phyloP scores from a whole-genome alignment of 2,797 vertebrate genomes.

The Myotis myotis region DNA sequence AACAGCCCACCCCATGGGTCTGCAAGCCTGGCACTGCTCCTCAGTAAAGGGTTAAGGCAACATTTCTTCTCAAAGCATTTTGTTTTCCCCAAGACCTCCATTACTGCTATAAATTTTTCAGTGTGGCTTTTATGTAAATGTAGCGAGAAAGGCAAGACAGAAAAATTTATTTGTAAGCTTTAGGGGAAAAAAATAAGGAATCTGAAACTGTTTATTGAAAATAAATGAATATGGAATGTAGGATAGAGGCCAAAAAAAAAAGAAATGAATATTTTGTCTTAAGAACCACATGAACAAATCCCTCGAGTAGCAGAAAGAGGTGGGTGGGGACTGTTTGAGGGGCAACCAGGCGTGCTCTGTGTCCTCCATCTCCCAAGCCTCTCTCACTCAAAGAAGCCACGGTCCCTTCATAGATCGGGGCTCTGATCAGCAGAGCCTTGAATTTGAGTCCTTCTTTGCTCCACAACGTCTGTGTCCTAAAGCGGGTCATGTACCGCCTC shows the following conservation, averaged over 20 bases:
- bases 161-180: conserved; percentile 75
- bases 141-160: conserved; percentile 70
- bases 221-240: conserved; percentile 71
- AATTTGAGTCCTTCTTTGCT: neutral
- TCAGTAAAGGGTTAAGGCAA: conserved; percentile 22
- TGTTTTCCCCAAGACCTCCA: conserved; percentile 56
- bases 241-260: conserved; percentile 47
- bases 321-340: neutral
- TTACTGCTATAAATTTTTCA: conserved; percentile 70
- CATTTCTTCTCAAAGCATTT: conserved; percentile 6
- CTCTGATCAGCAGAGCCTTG: neutral
- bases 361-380: neutral
- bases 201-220: conserved; percentile 72
- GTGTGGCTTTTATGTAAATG: conserved; percentile 70
- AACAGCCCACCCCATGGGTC: accelerated
- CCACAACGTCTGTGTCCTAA: neutral
- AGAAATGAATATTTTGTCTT: conserved; percentile 57
- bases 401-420: neutral
- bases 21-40: neutral
- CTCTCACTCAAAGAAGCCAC: neutral
- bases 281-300: neutral
- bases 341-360: neutral
- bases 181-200: conserved; percentile 58
- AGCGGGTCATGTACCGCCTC: neutral
- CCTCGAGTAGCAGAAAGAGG: neutral